Conservation (phyloP, 2,113 vertebrate species). For the Lanius collurio region DNA sequence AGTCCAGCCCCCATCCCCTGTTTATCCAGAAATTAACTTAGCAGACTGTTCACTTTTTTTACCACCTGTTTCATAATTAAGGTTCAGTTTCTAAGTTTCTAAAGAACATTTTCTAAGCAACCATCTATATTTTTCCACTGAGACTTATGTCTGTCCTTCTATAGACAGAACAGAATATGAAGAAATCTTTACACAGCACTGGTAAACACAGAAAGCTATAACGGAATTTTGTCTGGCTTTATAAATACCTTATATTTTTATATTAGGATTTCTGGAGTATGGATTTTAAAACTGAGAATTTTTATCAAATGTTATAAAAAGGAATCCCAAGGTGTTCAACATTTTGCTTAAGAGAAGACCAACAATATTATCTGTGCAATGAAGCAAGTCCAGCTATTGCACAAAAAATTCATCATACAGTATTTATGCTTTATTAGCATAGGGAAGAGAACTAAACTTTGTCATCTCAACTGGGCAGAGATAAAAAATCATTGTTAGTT, state of each 20-base stretch:
- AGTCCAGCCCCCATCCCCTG: accelerated
- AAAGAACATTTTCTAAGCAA: not conserved
- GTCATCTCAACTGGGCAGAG: not conserved
- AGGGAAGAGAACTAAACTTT: not conserved
- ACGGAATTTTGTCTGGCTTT: not conserved
- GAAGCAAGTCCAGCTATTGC: not conserved
- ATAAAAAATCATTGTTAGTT: not conserved
- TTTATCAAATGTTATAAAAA: not conserved
- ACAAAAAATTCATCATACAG: not conserved
- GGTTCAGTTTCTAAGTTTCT: not conserved
- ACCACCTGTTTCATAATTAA: not conserved
- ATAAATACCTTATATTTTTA: not conserved
- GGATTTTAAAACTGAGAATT: not conserved
- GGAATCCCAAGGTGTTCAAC: not conserved
- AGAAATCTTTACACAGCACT: not conserved
- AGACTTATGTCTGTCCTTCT: not conserved
- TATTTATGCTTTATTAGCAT: not conserved
- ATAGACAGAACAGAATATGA: not conserved
- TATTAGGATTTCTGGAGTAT: not conserved
- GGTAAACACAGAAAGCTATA: not conserved
- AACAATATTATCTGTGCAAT: not conserved
- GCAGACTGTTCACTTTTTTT: not conserved
- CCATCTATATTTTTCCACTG: not conserved
- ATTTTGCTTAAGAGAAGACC: not conserved
- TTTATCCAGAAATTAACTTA: not conserved